Base-by-base conservation (phyloP, 2,888 invertebrate genomes). In the Anticlea derivata region DNA sequence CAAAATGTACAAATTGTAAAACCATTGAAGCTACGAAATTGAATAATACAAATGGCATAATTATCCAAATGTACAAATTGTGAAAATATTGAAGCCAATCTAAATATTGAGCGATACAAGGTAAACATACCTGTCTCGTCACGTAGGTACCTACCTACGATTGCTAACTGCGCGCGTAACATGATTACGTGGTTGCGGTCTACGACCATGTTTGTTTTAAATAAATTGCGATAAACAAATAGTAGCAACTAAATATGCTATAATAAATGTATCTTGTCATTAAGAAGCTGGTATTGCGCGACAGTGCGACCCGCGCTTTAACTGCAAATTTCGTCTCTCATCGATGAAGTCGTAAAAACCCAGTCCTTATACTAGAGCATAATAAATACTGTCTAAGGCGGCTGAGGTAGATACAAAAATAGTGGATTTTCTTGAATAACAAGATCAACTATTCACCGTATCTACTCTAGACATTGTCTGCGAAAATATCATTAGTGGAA, bases 341-440 rank as follows among this genome's bases (percentile, higher is more conserved):
- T n/a, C n/a, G n/a, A n/a, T n/a, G n/a, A n/a, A n/a, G n/a, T n/a
- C n/a, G n/a, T n/a, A n/a, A n/a, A n/a, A n/a, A n/a, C n/a, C n/a
- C n/a, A n/a, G n/a, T n/a, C n/a, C n/a, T n/a, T n/a, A n/a, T n/a
- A n/a, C n/a, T n/a, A n/a, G n/a, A n/a, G 17, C 17, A 17, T 17
- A 17, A 4, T 17, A 4, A 4, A 17, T 4, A 31, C 7, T 13
- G 7, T 7, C 13, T 11, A 4, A 12, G 13, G 1, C 17, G 1
- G 17, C 8, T 17, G 43, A 31, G 26, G 24, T 13, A 6, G 1
- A 12, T 29, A 10, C 10, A 26, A 26, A 23, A 37, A 37, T 30
- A 39, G 38, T 33, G 46, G 38, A 39, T 10, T 26, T 33, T 33
- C 31, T 39, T 11, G 46, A 30, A 31, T 31, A 47, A 39, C 46